These are phyloP conservation scores for Sciurus niger DNA, from an alignment of 2,113 vertebrate genomes.

Conservation along the genomic window DNA sequence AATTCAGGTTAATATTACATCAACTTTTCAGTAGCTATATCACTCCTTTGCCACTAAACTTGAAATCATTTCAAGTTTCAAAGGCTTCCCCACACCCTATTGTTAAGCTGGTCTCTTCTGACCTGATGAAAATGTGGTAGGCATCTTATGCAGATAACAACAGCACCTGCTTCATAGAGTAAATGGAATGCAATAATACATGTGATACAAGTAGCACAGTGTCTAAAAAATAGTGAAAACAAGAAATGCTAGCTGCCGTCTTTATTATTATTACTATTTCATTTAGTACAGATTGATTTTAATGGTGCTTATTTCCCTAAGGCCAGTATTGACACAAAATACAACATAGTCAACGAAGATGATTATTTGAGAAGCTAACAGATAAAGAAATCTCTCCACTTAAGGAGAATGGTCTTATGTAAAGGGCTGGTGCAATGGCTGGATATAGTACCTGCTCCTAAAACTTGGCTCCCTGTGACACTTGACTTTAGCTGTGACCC, in stretches of 20 bases:
- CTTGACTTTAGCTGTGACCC: background rate
- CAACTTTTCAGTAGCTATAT: background rate
- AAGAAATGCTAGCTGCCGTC: background rate
- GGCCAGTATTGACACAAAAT: conserved; percentile 1
- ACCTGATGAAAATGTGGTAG: background rate
- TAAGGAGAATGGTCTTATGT: background rate
- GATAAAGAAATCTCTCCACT: background rate
- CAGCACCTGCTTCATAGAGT: background rate
- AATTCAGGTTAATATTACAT: background rate
- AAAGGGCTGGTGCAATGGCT: background rate
- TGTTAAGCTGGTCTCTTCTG: background rate
- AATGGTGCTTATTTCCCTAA: background rate
- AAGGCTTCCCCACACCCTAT: background rate
- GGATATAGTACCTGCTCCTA: background rate
- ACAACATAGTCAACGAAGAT: background rate
- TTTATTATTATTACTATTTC: background rate
- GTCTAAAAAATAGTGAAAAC: background rate
- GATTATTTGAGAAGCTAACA: background rate
- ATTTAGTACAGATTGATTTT: background rate
- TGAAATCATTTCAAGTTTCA: background rate
- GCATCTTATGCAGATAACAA: background rate
- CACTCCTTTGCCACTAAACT: background rate
- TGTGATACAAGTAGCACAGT: background rate
- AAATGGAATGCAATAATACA: background rate
- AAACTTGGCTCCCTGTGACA: background rate